Evolutionary conservation across 2,888 invertebrate species (phyloP), one percentile per base, ranked within the genome.

Genomic region (Drosophila borealis): DNA sequence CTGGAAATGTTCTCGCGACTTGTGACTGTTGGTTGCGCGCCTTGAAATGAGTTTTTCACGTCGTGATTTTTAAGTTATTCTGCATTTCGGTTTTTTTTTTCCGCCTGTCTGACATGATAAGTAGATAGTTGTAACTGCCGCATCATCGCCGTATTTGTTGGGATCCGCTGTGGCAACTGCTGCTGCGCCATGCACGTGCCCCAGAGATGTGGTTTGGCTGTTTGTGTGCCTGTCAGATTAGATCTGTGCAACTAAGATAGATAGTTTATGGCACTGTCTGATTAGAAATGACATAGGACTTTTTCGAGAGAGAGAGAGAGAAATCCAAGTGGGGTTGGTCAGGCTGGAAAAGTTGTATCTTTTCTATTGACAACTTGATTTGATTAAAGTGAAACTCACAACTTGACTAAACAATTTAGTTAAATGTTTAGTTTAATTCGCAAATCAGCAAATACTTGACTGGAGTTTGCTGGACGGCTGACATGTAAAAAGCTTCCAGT

Each of bases 141-240:
- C 69, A 76, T 76, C 76, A 76, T 78, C 14, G 29, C 29, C 29
- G 29, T 29, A 29, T 8, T 29, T 8, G 29, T 8, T 29, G 29
- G 29, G 29, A 29, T 29, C 29, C 0, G 29, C 29, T 29, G 29
- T 29, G 29, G 29, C 29, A 29, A 29, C 29, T 29, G 29, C 25
- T 19, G 56, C 11, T 57, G 33, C 41, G 49, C 44, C 14, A 14
- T 63, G 42, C 67, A 64, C 67, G 67, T 56, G 67, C 29, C 56
- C 50, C 17, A 17, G 17, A 33, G 29, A 13, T 56, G 46, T 48
- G 42, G 41, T 29, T 45, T 13, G 14, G 50, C 63, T 60, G 62
- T 62, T 29, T 74, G 64, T 69, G 37, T 36, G 45, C n/a, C 78
- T 78, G 84, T 80, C 85, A 78, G 81, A 68, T 84, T 74, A 71